These are phyloP conservation scores for Caenorhabditis panamensis DNA, from an alignment of 2,888 invertebrate genomes.

Conservation along the genomic window DNA sequence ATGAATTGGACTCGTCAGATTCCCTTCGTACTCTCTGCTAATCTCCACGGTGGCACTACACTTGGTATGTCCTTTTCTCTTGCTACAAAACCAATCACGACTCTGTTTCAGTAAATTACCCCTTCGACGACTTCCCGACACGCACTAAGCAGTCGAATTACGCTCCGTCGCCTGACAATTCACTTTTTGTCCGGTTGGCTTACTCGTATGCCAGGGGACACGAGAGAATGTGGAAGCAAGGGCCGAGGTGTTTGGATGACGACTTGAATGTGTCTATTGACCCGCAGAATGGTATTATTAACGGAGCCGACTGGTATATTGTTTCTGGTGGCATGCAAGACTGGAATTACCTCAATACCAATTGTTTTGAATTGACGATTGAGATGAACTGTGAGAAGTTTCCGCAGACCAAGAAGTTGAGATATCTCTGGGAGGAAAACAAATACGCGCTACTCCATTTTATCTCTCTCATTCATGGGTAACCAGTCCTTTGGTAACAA, in stretches of 20 bases:
- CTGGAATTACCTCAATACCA: conserved; percentile 94
- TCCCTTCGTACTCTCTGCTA: conserved; percentile 80
- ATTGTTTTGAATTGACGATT: conserved; percentile 94
- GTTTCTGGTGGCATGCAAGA: conserved; percentile 96
- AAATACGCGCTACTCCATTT: conserved; percentile 89
- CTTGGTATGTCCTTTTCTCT: conserved; percentile 88
- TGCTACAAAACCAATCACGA: neutral
- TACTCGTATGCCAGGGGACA: conserved; percentile 78
- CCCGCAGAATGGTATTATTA: conserved; percentile 92
- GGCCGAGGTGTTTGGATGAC: conserved; percentile 74
- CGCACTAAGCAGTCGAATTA: conserved; percentile 59
- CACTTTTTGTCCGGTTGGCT: conserved; percentile 77
- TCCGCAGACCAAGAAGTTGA: conserved; percentile 87
- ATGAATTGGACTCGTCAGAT: conserved; percentile 81
- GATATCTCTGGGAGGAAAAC: conserved; percentile 91
- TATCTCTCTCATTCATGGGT: conserved; percentile 88
- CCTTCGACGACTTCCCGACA: conserved; percentile 91
- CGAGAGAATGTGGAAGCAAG: conserved; percentile 75
- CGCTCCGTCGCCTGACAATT: conserved; percentile 74
- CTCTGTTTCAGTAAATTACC: conserved; percentile 86
- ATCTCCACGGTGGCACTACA: conserved; percentile 85
- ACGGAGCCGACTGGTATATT: conserved; percentile 91
- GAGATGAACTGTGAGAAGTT: conserved; percentile 95
- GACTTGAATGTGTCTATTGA: conserved; percentile 82
- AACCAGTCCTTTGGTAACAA: neutral